Evolutionary conservation across 1,140 invertebrate species (phyloP), one percentile per base, ranked within the genome.

Genomic region (Listronotus bonariensis): DNA sequence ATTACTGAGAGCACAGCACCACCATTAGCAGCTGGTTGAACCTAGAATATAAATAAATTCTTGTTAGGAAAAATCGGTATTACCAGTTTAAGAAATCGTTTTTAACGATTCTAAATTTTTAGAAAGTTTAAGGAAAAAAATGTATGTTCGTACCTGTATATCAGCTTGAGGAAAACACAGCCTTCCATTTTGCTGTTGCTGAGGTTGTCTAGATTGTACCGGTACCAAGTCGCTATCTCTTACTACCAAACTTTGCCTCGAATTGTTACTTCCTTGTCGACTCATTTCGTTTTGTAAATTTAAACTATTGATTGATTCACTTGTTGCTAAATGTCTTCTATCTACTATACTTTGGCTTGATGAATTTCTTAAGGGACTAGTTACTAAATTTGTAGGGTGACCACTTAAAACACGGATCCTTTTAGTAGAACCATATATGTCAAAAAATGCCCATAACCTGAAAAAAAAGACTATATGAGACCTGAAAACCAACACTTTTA

Each of bases 351-450:
- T 66, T 40, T 64, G 58, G 32, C 43, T 53, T 5, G 66, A 64
- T 1, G 77, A 74, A 53, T 77, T 80, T 34, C 82, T 69, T 70
- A 82, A 77, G 59, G 81, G 81, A 3, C 73, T 72, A 36, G 62
- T 34, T 11, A 12, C 20, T 31, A 65, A 40, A 52, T 56, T 65
- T 1, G 68, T 65, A n/a, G 66, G 63, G 74, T 81, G 83, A 43
- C 69, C 74, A 60, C 88, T 78, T 32, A 93, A 76, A 70, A 91
- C 84, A 65, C 89, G 84, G 8, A 98, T 89, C 70, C 91, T 89
- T 74, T 92, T 89, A 1, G 96, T 97, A 59, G 92, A 94, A 0
- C 96, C 96, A 74, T 97, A 98, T 0, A 98, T 88, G 77, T 99
- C 96, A 60, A 98, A 92, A 79, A 98, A 97, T 1, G 93, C 91